Evolutionary conservation across 2,113 vertebrate species (phyloP).

Genomic region (Cyprinodon brontotheroides): DNA sequence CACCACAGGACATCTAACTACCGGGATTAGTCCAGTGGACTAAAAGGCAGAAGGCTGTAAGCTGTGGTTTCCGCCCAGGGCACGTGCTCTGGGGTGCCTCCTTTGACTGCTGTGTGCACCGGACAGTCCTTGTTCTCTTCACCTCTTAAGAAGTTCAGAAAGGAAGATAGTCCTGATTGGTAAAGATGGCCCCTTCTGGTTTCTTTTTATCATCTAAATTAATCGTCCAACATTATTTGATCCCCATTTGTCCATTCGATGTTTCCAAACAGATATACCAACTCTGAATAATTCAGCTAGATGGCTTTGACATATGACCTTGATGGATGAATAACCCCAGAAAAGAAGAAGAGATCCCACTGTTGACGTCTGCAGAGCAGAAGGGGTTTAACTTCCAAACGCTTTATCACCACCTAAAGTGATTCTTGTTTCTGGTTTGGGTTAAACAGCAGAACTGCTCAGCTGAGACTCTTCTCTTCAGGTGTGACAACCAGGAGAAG

Average conservation of each 20-base stretch:
- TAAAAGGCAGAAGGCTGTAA: constrained; percentile 35
- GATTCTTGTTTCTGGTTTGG: not conserved
- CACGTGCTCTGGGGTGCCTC: constrained; percentile 47
- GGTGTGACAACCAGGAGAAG: constrained; percentile 4
- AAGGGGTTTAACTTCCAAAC: not conserved
- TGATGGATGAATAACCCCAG: constrained; percentile 38
- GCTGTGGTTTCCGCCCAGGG: constrained; percentile 37
- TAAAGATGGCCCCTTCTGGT: not conserved
- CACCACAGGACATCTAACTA: constrained; percentile 19
- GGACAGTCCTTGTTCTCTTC: constrained; percentile 14
- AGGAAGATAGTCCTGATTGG: too few relatives aligned
- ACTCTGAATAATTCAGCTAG: constrained; percentile 14
- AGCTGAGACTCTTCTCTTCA: not conserved
- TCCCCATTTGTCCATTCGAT: constrained; percentile 34
- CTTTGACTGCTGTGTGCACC: constrained; percentile 29
- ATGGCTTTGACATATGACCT: constrained; percentile 47
- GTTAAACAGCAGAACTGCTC: not conserved
- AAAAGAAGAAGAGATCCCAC: not conserved
- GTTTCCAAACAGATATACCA: constrained; percentile 29
- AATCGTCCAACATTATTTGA: constrained; percentile 20
- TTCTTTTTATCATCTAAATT: constrained; percentile 7
- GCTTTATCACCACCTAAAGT: not conserved
- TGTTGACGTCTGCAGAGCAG: not conserved
- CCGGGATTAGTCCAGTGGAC: constrained; percentile 57
- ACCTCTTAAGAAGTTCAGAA: not conserved